Percentiles rank a stretch among this genome's conserved stretches.
Conservation (phyloP, 2,888 invertebrate genomes). For the Drepana falcataria region DNA sequence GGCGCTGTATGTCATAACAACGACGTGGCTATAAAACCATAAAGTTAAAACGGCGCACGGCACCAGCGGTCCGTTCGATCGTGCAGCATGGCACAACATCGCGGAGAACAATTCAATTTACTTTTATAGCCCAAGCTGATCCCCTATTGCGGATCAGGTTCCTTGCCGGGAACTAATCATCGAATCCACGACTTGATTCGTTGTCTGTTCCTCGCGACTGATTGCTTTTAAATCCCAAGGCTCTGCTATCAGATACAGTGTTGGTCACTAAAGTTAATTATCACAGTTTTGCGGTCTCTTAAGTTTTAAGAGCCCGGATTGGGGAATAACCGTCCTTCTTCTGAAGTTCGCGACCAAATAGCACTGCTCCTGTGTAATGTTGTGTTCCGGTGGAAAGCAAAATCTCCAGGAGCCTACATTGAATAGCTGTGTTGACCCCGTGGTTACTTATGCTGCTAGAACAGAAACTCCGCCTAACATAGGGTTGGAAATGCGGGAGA, state of each 20-base stretch:
- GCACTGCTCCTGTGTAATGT: no score
- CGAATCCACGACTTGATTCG: constrained; percentile 56
- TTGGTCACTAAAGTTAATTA: constrained; percentile 17
- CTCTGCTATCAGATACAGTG: constrained; percentile 22
- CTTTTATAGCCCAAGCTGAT: constrained; percentile 68
- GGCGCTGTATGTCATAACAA: not conserved
- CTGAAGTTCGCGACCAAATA: no score
- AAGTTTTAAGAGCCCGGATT: no score
- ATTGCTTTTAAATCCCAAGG: constrained; percentile 45
- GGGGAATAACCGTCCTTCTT: no score
- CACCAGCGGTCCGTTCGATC: constrained; percentile 39
- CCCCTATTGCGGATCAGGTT: constrained; percentile 58
- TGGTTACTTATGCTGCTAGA: no score
- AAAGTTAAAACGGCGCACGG: constrained; percentile 52
- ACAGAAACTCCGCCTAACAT: no score
- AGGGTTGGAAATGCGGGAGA: no score
- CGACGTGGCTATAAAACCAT: constrained; percentile 33
- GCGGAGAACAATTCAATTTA: constrained; percentile 73
- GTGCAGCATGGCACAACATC: constrained; percentile 52
- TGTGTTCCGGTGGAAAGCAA: no score
- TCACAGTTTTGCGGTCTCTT: not conserved
- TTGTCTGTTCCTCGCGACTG: constrained; percentile 45
- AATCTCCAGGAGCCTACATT: no score
- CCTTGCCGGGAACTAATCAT: constrained; percentile 61
- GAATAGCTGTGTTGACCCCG: no score